phyloP scores from a whole-genome alignment of 2,797 vertebrate genomes.

The Sebastes kiyomatsui region DNA sequence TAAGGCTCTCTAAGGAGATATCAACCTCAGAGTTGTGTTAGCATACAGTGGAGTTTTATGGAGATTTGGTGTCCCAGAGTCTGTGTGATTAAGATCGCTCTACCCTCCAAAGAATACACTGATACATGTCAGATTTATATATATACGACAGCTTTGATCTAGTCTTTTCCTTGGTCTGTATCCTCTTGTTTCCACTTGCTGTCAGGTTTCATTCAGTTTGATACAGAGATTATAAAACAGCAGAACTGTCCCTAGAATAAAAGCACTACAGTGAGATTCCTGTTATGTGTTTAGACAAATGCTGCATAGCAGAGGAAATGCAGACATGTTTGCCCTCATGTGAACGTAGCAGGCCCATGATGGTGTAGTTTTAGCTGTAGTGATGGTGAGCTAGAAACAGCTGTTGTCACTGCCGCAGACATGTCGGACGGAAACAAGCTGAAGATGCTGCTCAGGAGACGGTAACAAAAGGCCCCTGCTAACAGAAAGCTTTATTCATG shows the following conservation, averaged over 20 bases:
- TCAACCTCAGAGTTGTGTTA: conserved; percentile 13
- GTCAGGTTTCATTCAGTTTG: conserved; percentile 2
- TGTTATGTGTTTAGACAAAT: background rate
- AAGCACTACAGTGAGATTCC: background rate
- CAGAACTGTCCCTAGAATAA: background rate
- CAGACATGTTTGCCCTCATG: background rate
- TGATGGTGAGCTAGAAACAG: conserved; percentile 8
- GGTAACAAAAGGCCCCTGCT: conserved; percentile 40
- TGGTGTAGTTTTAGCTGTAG: conserved; percentile 9
- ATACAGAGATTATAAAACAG: background rate
- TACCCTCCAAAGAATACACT: background rate
- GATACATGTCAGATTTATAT: background rate
- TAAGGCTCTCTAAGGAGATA: conserved; percentile 4
- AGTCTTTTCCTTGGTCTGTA: background rate
- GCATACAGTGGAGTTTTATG: conserved; percentile 1
- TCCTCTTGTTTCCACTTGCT: conserved; percentile 4
- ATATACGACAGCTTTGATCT: background rate
- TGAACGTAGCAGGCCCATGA: background rate
- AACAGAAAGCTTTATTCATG: conserved; percentile 65
- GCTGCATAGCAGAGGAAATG: background rate
- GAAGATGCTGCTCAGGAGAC: conserved; percentile 27
- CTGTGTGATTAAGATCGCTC: background rate
- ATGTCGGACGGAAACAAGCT: conserved; percentile 15
- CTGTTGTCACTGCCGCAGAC: conserved; percentile 18
- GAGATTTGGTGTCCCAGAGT: conserved; percentile 4